These are phyloP conservation scores for Orthosia incerta DNA, from an alignment of 2,888 invertebrate species.

Conservation along the genomic window DNA sequence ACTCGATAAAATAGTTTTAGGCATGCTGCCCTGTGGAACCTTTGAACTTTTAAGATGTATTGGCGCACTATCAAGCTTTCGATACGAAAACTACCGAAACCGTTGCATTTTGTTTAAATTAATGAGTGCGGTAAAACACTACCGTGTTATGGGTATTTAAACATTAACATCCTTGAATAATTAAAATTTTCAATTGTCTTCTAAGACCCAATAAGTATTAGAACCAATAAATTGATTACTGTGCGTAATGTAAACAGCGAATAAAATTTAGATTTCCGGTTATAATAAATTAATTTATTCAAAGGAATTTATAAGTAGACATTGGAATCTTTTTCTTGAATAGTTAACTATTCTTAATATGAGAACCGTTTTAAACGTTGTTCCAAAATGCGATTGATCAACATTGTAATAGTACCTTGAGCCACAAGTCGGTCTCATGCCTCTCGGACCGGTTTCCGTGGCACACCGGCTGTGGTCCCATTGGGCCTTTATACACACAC, in stretches of 20 bases:
- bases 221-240: neutral
- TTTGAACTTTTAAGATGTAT: conserved; percentile 10
- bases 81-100: neutral
- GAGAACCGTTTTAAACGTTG: conserved; percentile 79
- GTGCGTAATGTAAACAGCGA: neutral
- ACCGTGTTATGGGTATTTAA: neutral
- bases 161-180: too few species aligned
- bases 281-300: conserved; percentile 17
- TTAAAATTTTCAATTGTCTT: neutral
- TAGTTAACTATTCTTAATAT: conserved; percentile 68
- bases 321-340: conserved; percentile 53
- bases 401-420: conserved; percentile 87
- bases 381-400: conserved; percentile 89
- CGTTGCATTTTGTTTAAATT: neutral
- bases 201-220: neutral
- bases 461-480: conserved; percentile 86
- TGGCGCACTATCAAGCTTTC: neutral
- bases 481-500: conserved; percentile 78
- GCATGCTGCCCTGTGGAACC: conserved; percentile 4
- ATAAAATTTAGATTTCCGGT: conserved; percentile 11
- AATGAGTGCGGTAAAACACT: neutral
- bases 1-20: neutral
- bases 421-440: conserved; percentile 87
- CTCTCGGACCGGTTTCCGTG: conserved; percentile 86
- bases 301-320: conserved; percentile 21